Evolutionary conservation across 2,113 vertebrate species (phyloP).

Genomic region (Pangasianodon hypophthalmus): DNA sequence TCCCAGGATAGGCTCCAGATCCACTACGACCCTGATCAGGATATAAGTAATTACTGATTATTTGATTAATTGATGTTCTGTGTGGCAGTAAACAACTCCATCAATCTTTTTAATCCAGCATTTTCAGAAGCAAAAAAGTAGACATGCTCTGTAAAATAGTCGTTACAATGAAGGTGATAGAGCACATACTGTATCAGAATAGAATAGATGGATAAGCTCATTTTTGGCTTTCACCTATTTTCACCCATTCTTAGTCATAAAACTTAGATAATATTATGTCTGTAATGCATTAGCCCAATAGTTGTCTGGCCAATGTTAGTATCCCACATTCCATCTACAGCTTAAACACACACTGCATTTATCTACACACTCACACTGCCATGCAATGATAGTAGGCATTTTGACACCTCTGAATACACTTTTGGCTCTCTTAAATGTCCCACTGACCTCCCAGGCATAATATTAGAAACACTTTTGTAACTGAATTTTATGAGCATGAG

Average conservation of each 20-base stretch:
- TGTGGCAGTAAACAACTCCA: neutral
- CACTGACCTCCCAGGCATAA: conserved; percentile 10
- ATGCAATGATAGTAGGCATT: neutral
- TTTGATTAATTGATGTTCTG: neutral
- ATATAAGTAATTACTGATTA: conserved; percentile 1
- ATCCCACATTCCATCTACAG: neutral
- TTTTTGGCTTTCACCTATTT: neutral
- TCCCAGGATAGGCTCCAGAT: neutral
- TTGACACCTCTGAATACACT: neutral
- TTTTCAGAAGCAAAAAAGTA: neutral
- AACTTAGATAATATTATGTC: neutral
- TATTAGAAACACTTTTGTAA: neutral
- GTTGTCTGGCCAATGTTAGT: neutral
- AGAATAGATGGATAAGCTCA: neutral
- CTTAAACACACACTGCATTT: conserved; percentile 13
- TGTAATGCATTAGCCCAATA: neutral
- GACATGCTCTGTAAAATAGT: neutral
- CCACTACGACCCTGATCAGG: neutral
- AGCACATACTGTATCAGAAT: neutral
- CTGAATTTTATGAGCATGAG: neutral
- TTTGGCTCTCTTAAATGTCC: neutral
- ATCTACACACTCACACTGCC: neutral
- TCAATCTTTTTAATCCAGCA: neutral
- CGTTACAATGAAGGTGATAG: neutral
- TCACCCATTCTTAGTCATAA: neutral